phyloP scores from a whole-genome alignment of 1,140 invertebrate genomes.

The Drosophila hydei region DNA sequence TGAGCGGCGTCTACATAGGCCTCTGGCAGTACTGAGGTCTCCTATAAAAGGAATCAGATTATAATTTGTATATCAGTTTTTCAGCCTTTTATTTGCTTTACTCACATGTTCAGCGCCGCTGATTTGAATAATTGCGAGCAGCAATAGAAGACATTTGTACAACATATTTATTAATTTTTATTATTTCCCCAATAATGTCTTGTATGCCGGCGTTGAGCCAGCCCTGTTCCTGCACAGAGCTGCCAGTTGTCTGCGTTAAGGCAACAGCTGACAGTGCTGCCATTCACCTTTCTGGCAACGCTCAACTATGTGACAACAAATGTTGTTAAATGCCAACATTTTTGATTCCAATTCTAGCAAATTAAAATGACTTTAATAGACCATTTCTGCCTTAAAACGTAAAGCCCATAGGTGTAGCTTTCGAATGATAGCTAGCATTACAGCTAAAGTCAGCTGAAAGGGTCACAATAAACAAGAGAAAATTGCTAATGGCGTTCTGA shows the following conservation, averaged over 20 bases:
- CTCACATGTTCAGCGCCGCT: slow-evolving; percentile 23
- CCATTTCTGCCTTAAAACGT: slow-evolving; percentile 57
- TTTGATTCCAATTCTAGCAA: slow-evolving; percentile 34
- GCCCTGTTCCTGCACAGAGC: slow-evolving; percentile 30
- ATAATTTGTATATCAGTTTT: no score
- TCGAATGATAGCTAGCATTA: slow-evolving; percentile 17
- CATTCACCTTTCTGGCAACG: slow-evolving; percentile 31
- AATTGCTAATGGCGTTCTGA: slow-evolving; percentile 38
- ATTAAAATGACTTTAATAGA: not conserved
- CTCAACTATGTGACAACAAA: slow-evolving; percentile 13
- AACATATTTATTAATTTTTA: slow-evolving; percentile 26
- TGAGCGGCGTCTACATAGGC: slow-evolving; percentile 71
- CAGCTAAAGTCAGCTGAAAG: not conserved
- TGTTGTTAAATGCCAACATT: slow-evolving; percentile 15
- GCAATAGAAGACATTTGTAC: slow-evolving; percentile 2
- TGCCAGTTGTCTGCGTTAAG: slow-evolving; percentile 15
- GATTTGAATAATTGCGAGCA: slow-evolving; percentile 4
- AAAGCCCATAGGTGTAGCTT: slow-evolving; percentile 8
- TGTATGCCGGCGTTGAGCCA: slow-evolving; percentile 18
- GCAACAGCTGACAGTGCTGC: slow-evolving; percentile 35
- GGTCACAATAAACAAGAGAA: slow-evolving; percentile 51
- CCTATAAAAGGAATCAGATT: slow-evolving; percentile 2
- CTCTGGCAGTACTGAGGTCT: slow-evolving; percentile 61
- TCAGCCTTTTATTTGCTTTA: no score
- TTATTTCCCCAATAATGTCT: slow-evolving; percentile 14